phyloP scores from a whole-genome alignment of 2,113 vertebrate genomes.

The Pomatorhinus ruficollis region DNA sequence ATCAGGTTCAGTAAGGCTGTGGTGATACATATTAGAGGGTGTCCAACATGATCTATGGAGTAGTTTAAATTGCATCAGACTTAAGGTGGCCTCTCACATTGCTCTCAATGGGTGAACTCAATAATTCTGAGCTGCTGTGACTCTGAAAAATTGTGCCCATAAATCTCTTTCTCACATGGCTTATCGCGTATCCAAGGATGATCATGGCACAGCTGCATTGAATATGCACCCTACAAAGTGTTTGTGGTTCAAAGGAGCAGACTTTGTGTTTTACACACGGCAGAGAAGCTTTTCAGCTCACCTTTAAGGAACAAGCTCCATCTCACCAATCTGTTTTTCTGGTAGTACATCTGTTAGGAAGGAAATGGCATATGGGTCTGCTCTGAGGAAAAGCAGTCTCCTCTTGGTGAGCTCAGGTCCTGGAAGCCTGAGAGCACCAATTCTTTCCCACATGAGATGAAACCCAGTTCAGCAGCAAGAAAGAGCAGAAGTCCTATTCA shows the following conservation, averaged over 20 bases:
- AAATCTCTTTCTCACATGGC: slow-evolving; percentile 17
- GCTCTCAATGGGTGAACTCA: neutral
- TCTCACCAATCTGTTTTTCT: neutral
- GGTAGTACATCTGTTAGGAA: neutral
- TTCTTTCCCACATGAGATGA: neutral
- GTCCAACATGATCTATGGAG: slow-evolving; percentile 46
- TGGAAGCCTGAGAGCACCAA: neutral
- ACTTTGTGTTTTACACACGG: neutral
- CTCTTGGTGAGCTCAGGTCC: neutral
- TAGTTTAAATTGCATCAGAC: slow-evolving; percentile 48
- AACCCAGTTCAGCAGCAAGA: neutral
- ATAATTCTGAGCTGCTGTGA: neutral
- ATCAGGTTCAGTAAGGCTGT: neutral
- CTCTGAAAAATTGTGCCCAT: slow-evolving; percentile 13
- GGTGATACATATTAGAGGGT: neutral
- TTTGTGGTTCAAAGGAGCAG: neutral
- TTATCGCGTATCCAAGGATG: neutral
- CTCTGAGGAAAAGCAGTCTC: neutral
- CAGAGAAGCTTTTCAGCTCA: neutral
- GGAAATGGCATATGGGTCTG: neutral
- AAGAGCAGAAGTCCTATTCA: neutral
- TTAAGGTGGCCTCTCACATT: slow-evolving; percentile 18
- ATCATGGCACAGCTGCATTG: neutral
- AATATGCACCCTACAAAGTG: neutral
- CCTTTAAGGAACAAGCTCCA: neutral